Evolutionary conservation across 2,113 vertebrate genomes (phyloP).

Genomic region (Clupea harengus): DNA sequence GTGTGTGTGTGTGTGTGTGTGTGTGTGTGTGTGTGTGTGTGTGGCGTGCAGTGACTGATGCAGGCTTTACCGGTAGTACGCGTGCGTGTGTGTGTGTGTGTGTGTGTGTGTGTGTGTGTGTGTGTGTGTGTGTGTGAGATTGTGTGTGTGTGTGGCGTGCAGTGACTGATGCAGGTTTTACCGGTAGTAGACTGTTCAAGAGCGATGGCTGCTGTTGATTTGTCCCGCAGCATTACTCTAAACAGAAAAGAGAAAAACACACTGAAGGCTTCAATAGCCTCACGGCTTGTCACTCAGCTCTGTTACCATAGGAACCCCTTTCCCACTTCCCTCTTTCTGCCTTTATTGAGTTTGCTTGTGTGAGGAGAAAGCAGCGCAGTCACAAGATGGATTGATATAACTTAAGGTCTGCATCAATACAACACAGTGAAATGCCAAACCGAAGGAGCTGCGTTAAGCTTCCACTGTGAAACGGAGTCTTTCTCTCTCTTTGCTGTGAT

Average conservation of each 20-base stretch:
- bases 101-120: too few species aligned
- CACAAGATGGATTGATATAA: constrained; percentile 46
- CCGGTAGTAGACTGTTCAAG: constrained; percentile 50
- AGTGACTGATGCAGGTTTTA: background rate
- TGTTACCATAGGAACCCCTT: constrained; percentile 75
- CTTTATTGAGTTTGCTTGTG: constrained; percentile 48
- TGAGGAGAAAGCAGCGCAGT: constrained; percentile 22
- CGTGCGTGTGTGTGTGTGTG: too few species aligned
- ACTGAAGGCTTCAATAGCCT: constrained; percentile 64
- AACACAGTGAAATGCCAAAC: background rate
- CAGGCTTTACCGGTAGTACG: too few species aligned
- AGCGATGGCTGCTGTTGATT: constrained; percentile 59
- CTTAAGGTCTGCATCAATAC: constrained; percentile 24
- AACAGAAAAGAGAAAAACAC: constrained; percentile 58
- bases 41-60: too few species aligned
- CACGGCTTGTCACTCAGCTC: constrained; percentile 63
- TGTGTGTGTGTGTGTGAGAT: too few species aligned
- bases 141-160: too few species aligned
- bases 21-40: too few species aligned
- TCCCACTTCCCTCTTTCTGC: constrained; percentile 58
- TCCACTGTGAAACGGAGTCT: background rate
- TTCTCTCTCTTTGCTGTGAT: background rate
- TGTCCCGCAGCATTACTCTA: constrained; percentile 64
- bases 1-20: too few species aligned
- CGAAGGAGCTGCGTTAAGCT: background rate